phyloP scores from a whole-genome alignment of 2,888 invertebrate species.

The Scaptomyza polygonia region DNA sequence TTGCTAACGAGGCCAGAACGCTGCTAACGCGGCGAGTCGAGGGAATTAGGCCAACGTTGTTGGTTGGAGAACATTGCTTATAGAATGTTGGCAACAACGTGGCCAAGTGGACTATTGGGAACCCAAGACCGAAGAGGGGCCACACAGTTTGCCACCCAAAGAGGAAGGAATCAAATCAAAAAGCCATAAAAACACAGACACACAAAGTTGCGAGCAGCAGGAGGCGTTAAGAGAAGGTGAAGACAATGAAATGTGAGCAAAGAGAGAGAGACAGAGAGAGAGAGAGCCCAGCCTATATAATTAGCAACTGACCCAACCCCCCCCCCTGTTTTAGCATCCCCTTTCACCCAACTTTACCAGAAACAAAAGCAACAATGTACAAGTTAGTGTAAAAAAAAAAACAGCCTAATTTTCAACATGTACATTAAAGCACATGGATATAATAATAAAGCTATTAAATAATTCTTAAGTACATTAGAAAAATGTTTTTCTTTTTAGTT shows the following conservation, averaged over 20 bases:
- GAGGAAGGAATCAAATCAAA: slow-evolving; percentile 43
- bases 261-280: too few species aligned
- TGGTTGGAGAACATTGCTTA: slow-evolving; percentile 17
- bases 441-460: background rate
- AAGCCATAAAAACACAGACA: slow-evolving; percentile 27
- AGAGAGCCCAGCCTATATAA: slow-evolving; percentile 12
- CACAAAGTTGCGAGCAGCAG: background rate
- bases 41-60: slow-evolving; percentile 65
- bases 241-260: slow-evolving; percentile 2
- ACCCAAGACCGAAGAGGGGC: background rate
- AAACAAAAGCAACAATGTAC: background rate
- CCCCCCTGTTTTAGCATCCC: background rate
- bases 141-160: too few species aligned
- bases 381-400: too few species aligned
- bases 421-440: background rate
- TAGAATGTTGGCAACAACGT: slow-evolving; percentile 22
- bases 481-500: too few species aligned
- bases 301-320: slow-evolving; percentile 9
- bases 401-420: too few species aligned
- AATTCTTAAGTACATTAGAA: background rate
- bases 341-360: background rate
- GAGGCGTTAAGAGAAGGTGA: background rate
- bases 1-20: slow-evolving; percentile 66
- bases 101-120: slow-evolving; percentile 5
- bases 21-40: slow-evolving; percentile 32